Conservation (phyloP, 2,888 invertebrate species). For the Hemistola chrysoprasaria region DNA sequence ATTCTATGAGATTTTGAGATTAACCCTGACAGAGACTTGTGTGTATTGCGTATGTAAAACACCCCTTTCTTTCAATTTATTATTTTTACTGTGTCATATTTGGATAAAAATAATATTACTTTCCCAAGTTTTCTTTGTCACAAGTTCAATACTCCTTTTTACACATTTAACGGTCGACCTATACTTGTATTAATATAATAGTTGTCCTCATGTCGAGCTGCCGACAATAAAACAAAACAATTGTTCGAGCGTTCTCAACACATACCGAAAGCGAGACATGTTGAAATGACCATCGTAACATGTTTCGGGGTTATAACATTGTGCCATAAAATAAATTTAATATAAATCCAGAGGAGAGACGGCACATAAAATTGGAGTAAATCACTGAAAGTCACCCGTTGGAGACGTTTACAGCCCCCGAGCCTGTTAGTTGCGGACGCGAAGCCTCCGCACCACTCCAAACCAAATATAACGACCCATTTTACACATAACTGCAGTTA, state of each 20-base stretch:
- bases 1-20: no score
- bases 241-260: slow-evolving; percentile 30
- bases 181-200: slow-evolving; percentile 19
- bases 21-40: no score
- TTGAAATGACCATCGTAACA: slow-evolving; percentile 59
- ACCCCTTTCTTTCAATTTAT: no score
- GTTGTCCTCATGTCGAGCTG: slow-evolving; percentile 6
- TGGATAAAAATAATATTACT: no score
- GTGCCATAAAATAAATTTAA: slow-evolving; percentile 76
- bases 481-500: slow-evolving; percentile 48
- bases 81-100: no score
- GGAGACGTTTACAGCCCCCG: slow-evolving; percentile 75
- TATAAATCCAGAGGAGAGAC: slow-evolving; percentile 71
- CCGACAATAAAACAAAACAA: slow-evolving; percentile 22
- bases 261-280: slow-evolving; percentile 47
- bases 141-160: no score
- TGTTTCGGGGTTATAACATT: slow-evolving; percentile 71
- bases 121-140: no score
- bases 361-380: slow-evolving; percentile 80
- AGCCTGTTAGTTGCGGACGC: slow-evolving; percentile 72
- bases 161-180: no score
- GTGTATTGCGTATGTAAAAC: no score
- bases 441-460: slow-evolving; percentile 55
- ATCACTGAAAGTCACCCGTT: slow-evolving; percentile 77
- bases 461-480: slow-evolving; percentile 61